These are phyloP conservation scores for Caenorhabditis macrosperma DNA, from an alignment of 2,888 invertebrate genomes.

Conservation along the genomic window DNA sequence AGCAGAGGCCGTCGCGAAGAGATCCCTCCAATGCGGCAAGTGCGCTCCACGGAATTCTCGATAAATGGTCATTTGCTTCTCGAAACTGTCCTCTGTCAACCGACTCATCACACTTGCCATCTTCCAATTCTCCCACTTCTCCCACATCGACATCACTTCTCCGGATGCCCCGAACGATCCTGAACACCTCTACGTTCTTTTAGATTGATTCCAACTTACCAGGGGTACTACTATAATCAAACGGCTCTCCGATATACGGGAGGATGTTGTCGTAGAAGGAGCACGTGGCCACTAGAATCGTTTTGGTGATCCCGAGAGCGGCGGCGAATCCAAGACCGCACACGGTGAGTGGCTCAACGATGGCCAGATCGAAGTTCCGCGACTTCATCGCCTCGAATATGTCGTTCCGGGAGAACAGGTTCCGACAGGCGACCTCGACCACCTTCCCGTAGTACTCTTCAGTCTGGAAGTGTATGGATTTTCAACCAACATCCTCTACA, in stretches of 20 bases:
- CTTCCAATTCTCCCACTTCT: conserved; percentile 41
- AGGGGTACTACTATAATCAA: conserved; percentile 37
- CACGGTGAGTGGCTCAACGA: conserved; percentile 35
- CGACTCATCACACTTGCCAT: conserved; percentile 11
- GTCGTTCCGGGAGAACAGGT: conserved; percentile 20
- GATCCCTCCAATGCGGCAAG: conserved; percentile 37
- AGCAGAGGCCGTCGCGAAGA: conserved; percentile 32
- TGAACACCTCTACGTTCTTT: too few species aligned
- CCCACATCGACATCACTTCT: conserved; percentile 33
- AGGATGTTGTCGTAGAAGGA: conserved; percentile 28
- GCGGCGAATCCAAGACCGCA: conserved; percentile 44
- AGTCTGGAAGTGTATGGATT: conserved; percentile 13
- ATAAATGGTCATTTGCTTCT: conserved; percentile 18
- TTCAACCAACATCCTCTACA: background rate
- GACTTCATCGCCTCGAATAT: conserved; percentile 40
- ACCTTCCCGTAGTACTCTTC: background rate
- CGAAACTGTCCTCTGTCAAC: conserved; percentile 10
- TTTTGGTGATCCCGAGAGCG: conserved; percentile 31
- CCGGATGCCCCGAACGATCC: conserved; percentile 10
- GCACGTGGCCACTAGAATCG: conserved; percentile 28
- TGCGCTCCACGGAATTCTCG: conserved; percentile 12
- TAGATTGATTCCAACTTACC: too few species aligned
- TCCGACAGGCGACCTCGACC: conserved; percentile 15
- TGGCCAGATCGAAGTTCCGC: conserved; percentile 38
- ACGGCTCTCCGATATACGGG: conserved; percentile 23